These are phyloP conservation scores for Rhea americana DNA, from an alignment of 2,113 vertebrate genomes.

Conservation along the genomic window DNA sequence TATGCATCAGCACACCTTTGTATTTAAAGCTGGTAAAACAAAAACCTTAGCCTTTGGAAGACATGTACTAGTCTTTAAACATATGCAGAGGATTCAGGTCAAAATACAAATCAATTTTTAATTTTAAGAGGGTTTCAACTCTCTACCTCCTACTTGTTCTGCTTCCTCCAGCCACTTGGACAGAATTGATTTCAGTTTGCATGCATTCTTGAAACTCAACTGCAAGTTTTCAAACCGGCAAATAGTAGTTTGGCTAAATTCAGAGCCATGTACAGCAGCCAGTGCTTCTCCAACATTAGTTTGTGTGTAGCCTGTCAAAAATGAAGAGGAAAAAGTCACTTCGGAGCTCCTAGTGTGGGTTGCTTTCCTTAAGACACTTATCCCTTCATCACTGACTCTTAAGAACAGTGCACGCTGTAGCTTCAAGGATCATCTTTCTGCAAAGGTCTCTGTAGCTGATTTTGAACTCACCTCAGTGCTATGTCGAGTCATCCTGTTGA, in stretches of 20 bases:
- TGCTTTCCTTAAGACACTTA: not conserved
- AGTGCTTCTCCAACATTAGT: constrained; percentile 98
- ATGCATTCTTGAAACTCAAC: constrained; percentile 97
- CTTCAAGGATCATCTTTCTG: not conserved
- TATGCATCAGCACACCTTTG: not conserved
- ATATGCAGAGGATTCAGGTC: not conserved
- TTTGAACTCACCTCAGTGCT: not conserved
- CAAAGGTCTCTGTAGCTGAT: not conserved
- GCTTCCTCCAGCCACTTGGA: constrained; percentile 97
- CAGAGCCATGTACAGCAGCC: constrained; percentile 94
- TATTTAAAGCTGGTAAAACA: not conserved
- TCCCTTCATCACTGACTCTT: not conserved
- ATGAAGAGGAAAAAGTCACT: not conserved
- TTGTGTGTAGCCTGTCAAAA: constrained; percentile 90
- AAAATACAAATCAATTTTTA: not conserved
- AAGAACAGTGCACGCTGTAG: rapidly evolving
- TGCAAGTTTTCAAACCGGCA: constrained; percentile 98
- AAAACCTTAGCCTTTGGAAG: not conserved
- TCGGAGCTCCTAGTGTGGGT: not conserved
- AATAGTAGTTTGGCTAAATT: constrained; percentile 98
- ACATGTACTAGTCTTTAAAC: not conserved
- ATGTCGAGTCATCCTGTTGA: rapidly evolving
- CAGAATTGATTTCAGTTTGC: constrained; percentile 95
- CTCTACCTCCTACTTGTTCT: constrained; percentile 94
- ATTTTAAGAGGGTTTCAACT: not conserved